These are phyloP conservation scores for Neria commutata DNA, from an alignment of 2,888 invertebrate species.

Conservation along the genomic window DNA sequence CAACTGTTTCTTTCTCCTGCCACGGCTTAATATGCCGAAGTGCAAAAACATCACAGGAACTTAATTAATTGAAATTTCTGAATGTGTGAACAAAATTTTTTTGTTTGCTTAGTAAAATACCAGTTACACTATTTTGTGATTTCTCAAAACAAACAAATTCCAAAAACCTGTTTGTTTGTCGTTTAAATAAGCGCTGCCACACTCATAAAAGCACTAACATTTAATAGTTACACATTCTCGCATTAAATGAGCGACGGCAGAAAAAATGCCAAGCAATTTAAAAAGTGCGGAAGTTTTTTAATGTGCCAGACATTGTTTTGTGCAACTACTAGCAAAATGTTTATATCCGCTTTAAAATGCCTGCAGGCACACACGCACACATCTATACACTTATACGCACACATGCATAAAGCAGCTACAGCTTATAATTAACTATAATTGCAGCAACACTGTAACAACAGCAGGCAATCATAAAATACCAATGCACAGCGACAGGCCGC, in stretches of 20 bases:
- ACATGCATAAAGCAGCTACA: constrained; percentile 35
- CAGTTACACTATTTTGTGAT: too few relatives aligned
- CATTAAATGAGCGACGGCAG: background rate
- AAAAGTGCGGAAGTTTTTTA: constrained; percentile 15
- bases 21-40: too few relatives aligned
- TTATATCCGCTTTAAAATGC: constrained; percentile 19
- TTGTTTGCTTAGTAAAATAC: too few relatives aligned
- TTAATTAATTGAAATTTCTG: too few relatives aligned
- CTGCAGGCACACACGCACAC: constrained; percentile 3
- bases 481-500: constrained; percentile 24
- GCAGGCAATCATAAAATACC: constrained; percentile 35
- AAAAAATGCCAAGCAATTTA: background rate
- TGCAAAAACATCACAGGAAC: too few relatives aligned
- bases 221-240: too few relatives aligned
- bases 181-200: too few relatives aligned
- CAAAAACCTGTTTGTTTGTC: too few relatives aligned
- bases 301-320: constrained; percentile 17
- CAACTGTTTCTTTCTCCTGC: background rate
- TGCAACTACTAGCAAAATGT: constrained; percentile 19
- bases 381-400: constrained; percentile 2
- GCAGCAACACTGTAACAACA: too few relatives aligned
- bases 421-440: constrained; percentile 37
- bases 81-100: too few relatives aligned
- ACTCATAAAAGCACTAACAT: too few relatives aligned
- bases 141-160: too few relatives aligned